Evolutionary conservation across 2,888 invertebrate genomes (phyloP).

Genomic region (Caradrina kadenii): DNA sequence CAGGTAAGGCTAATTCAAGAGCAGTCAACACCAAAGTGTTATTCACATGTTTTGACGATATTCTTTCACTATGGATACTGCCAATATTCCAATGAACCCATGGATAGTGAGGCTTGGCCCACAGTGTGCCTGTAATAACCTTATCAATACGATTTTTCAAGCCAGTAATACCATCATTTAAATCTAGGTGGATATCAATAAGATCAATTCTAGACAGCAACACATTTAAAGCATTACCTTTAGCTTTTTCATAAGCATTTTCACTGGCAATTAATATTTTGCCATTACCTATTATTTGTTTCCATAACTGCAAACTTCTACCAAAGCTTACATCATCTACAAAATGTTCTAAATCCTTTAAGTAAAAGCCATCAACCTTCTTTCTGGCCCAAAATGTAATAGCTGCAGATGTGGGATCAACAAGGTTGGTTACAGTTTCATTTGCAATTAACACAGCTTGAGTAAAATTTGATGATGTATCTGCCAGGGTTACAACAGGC

Average conservation of each 20-base stretch:
- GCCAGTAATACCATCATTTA: slow-evolving; percentile 89
- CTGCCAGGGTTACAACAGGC: slow-evolving; percentile 89
- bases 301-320: slow-evolving; percentile 92
- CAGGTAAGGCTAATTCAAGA: slow-evolving; percentile 95
- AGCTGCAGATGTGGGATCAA: slow-evolving; percentile 81
- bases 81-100: slow-evolving; percentile 96
- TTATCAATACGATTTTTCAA: slow-evolving; percentile 91
- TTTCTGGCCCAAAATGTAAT: slow-evolving; percentile 86
- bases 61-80: slow-evolving; percentile 91
- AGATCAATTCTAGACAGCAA: slow-evolving; percentile 93
- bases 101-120: slow-evolving; percentile 92
- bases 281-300: slow-evolving; percentile 91
- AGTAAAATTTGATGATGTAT: slow-evolving; percentile 69
- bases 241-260: slow-evolving; percentile 86
- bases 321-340: slow-evolving; percentile 91
- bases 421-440: slow-evolving; percentile 77
- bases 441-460: slow-evolving; percentile 83
- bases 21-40: slow-evolving; percentile 93
- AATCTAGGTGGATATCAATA: slow-evolving; percentile 92
- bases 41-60: slow-evolving; percentile 90
- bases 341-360: slow-evolving; percentile 94
- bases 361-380: slow-evolving; percentile 97
- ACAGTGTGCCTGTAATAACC: slow-evolving; percentile 90
- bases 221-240: slow-evolving; percentile 87
- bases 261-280: slow-evolving; percentile 93